Base-by-base conservation (phyloP, 2,113 vertebrate species). In the Regulus satrapa region DNA sequence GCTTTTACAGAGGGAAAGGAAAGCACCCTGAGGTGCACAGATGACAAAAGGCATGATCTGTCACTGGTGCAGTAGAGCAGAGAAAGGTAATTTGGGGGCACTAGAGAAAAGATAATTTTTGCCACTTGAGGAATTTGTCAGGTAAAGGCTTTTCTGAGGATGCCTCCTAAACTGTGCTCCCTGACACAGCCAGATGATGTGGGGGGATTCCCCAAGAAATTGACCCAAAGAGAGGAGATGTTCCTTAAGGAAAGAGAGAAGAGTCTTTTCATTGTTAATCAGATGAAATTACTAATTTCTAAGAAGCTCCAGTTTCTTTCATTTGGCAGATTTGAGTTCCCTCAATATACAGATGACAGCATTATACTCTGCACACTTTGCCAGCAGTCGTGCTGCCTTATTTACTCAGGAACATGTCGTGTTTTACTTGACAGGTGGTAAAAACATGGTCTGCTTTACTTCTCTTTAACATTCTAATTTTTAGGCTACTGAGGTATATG, bases 381-480 rank as follows among this genome's bases (percentile, higher is more conserved):
- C 71, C 89, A 96, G 67, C 87, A 96, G 67, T 85, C 63, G 36
- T 24, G 36, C 77, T 82, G 84, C 81, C 48, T 91, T 56, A 81
- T 72, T 84, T 91, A 75, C 77, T 66, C 49, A 61, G 43, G 75
- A 89, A 63, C 81, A 87, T n/a, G 56, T 72, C 61, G 12, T 5
- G 6, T 48, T 93, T 94, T 67, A 66, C 91, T 83, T 94, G 81
- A 86, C 85, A 84, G 84, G 71, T 81, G 88, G 61, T 74, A 78
- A 75, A 96, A 96, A 85, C 84, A 56, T 79, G 66, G 55, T 77
- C 85, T 96, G 72, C 85, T 91, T 88, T 75, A 86, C 32, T 95
- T 69, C 31, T 49, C 40, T 71, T 82, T 78, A 91, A 46, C 72
- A 36, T 81, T 49, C 83, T 92, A n/a, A 56, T 61, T 90, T 96